Evolutionary conservation across 2,888 invertebrate species (phyloP), one percentile per base, ranked within the genome.

Genomic region (Agrochola lychnidis): DNA sequence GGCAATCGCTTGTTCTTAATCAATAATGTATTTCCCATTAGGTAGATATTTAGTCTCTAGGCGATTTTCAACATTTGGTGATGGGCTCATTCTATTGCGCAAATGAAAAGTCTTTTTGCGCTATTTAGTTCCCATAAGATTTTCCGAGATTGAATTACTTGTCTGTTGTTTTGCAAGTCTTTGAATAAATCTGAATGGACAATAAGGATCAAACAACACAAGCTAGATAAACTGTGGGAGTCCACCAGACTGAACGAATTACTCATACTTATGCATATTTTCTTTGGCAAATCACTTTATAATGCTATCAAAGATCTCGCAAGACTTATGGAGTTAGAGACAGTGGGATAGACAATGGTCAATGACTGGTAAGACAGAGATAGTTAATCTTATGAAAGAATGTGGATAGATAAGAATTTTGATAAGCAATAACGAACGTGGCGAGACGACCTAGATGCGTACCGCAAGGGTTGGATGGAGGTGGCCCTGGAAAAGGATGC

Each of bases 31-130:
- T 63, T 40, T 56, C n/a, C 14, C 0, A 14, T 63, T 40, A 14
- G 7, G 62, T 4, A 16, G 9, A 12, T 10, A 56, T 12, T n/a
- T 5, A n/a, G 12, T n/a, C 5, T 40, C 40, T 9, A 40, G 10
- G 1, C 5, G 64, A 42, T 45, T 64, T 63, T 4, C 4, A 4
- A 40, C 14, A 40, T 64, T 53, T 53, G 53, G 19, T 19, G 67
- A 70, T 70, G 59, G 57, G 42, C 71, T 59, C 51, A 48, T 59
- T 67, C 0, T 40, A 36, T 68, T 73, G 73, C 57, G 42, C 22
- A 79, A 81, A 69, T 30, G 7, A 61, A 59, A 22, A n/a, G 62
- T 42, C 36, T 66, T 79, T 81, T 83, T 73, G 73, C 25, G 19
- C 10, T 10, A 53, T 45, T 64, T 30, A 61, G 70, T 67, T 79